Evolutionary conservation across 1,140 invertebrate species (phyloP), one percentile per base, ranked within the genome.

Genomic region (Oedothorax gibbosus): DNA sequence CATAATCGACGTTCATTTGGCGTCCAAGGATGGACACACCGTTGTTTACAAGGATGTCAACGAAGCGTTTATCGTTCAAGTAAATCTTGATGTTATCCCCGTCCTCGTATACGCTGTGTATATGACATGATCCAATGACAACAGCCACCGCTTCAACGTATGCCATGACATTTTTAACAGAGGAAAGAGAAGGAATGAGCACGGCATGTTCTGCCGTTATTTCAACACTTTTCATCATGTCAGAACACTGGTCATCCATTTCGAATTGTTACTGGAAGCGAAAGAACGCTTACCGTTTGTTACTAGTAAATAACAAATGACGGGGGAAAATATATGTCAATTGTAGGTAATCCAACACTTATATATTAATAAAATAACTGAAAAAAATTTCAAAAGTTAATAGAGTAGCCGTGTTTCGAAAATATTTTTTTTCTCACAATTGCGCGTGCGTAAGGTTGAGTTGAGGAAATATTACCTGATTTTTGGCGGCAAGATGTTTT

Each of bases 61-160:
- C 80, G 49, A 57, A 73, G 10, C 68, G 60, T n/a, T 18, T 72
- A 54, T 73, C 69, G 9, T 72, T 82, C 49, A 82, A 69, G 21
- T 82, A 82, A 21, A 82, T 54, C 54, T 82, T 82, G 5, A 82
- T 57, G n/a, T 57, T 18, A 50, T 69, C 56, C 11, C 5, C 4
- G 50, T 71, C 56, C n/a, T 81, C 78, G 18, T n/a, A 81, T n/a
- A 81, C 78, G 18, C 66, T 71, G 21, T 71, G 78, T 20, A 81
- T 71, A 51, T 81, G 65, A 60, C 20, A 50, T 60, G 78, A 81
- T 18, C 78, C 78, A 50, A 81, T 81, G 5, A 81, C 78, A 50
- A 65, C 20, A 50, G 78, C 53, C 9, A 81, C 78, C 18, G 66
- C 68, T 81, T 81, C 68, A 20, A 81, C 78, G 62, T 81, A 81